Percentiles rank a stretch among this genome's conserved stretches.
Evolutionary conservation across 2,888 invertebrate genomes (phyloP).

Genomic region (Timema podura): DNA sequence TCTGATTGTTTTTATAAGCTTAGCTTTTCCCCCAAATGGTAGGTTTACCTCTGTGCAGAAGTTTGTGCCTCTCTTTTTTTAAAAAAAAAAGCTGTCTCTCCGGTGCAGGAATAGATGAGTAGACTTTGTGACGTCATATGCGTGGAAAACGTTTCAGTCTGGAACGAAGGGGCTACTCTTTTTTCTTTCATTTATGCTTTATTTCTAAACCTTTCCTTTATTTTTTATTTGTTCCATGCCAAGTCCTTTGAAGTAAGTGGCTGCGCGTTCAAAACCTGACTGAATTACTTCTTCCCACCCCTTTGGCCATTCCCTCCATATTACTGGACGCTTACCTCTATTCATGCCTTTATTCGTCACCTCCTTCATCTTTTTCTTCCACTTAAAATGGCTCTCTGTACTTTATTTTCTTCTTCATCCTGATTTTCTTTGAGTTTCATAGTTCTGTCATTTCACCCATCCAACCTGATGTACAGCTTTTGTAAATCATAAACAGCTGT

Average conservation of each 20-base stretch:
- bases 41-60: too few relatives aligned
- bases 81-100: too few relatives aligned
- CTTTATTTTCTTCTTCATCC: background rate
- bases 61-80: too few relatives aligned
- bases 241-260: conserved; percentile 8
- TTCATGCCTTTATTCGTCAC: background rate
- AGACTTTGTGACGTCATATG: conserved; percentile 14
- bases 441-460: too few relatives aligned
- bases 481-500: too few relatives aligned
- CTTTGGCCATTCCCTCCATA: background rate
- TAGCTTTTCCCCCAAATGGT: too few relatives aligned
- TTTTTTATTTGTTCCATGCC: conserved; percentile 6
- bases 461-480: too few relatives aligned
- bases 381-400: background rate
- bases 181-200: background rate
- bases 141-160: background rate
- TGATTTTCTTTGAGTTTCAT: background rate
- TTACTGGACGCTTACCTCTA: background rate
- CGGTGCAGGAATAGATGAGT: too few relatives aligned
- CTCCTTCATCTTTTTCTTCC: background rate
- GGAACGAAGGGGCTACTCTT: background rate
- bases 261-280: background rate
- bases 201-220: background rate
- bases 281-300: background rate
- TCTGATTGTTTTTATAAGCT: too few relatives aligned